Percentiles rank a stretch among this genome's conserved stretches.
phyloP scores from a whole-genome alignment of 2,888 invertebrate species.

The Apotomis turbidana region DNA sequence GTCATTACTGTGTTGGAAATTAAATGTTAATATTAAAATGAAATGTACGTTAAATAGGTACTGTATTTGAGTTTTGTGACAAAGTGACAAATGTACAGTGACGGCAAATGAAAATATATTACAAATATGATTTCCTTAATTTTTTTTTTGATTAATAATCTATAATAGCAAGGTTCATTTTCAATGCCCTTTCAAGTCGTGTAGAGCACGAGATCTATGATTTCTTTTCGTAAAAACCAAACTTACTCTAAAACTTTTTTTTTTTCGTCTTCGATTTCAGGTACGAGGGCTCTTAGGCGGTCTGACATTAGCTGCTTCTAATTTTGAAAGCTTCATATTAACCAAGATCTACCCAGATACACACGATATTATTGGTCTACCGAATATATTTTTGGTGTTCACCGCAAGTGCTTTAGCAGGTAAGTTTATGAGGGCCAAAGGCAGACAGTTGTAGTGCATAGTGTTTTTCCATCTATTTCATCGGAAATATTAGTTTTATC shows the following conservation, averaged over 20 bases:
- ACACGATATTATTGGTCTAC: constrained; percentile 50
- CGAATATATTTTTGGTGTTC: constrained; percentile 51
- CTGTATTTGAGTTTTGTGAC: constrained; percentile 4
- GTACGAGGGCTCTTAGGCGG: constrained; percentile 85
- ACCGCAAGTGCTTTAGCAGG: constrained; percentile 57
- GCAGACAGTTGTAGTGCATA: too few relatives aligned
- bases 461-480: too few relatives aligned
- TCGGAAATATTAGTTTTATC: too few relatives aligned
- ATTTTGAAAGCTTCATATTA: constrained; percentile 54
- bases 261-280: constrained; percentile 56
- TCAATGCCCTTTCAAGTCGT: constrained; percentile 1
- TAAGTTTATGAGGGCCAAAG: constrained; percentile 44
- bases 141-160: constrained; percentile 1
- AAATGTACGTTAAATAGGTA: background rate
- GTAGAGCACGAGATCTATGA: background rate
- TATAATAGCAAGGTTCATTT: constrained; percentile 4
- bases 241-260: too few relatives aligned
- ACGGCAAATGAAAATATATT: background rate
- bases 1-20: background rate
- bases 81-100: constrained; percentile 1
- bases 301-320: constrained; percentile 72
- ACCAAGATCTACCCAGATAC: constrained; percentile 53
- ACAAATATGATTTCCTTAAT: background rate
- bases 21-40: background rate
- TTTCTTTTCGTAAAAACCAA: too few relatives aligned